Percentiles rank a stretch among this genome's conserved stretches.
Evolutionary conservation across 2,113 vertebrate genomes (phyloP).

Genomic region (Ageneiosus marmoratus): DNA sequence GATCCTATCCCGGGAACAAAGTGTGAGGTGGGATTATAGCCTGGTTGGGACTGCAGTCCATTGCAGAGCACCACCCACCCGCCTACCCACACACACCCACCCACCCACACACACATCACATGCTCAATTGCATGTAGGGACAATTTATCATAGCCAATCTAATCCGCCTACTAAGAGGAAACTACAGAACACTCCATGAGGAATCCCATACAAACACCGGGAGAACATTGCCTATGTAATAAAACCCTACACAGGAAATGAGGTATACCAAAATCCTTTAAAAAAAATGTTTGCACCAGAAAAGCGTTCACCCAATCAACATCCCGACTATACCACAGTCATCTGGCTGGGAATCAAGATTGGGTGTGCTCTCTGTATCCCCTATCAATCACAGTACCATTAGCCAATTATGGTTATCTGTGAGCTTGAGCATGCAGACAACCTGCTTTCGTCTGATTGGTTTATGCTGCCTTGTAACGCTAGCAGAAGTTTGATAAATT

Average conservation of each 20-base stretch:
- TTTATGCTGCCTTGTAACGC: neutral
- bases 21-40: neutral
- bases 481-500: neutral
- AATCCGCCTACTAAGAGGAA: neutral
- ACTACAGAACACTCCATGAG: neutral
- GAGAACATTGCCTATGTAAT: neutral
- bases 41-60: neutral
- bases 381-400: neutral
- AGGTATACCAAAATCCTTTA: no score
- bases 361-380: neutral
- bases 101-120: neutral
- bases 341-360: neutral
- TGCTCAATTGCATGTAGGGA: neutral
- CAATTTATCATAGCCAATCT: neutral
- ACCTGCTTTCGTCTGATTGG: neutral
- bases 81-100: no score
- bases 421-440: neutral
- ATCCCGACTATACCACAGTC: neutral
- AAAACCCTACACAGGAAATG: neutral
- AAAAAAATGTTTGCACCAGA: neutral
- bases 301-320: neutral
- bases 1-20: neutral
- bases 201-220: neutral
- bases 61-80: neutral
- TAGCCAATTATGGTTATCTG: neutral